Base-by-base conservation (phyloP, 2,797 vertebrate genomes). In the Taenioides sp. region DNA sequence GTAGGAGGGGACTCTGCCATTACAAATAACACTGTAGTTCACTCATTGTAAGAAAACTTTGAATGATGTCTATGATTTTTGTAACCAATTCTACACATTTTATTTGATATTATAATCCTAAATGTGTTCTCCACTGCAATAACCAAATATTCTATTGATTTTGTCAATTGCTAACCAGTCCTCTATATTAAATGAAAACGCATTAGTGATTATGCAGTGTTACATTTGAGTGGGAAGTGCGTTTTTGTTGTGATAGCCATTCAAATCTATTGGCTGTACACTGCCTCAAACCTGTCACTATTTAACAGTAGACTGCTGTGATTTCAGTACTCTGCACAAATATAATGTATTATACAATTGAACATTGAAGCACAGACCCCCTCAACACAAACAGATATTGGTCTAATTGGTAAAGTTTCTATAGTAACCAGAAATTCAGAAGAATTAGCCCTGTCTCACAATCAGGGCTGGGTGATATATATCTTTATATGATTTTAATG, bases 1-100 rank as follows among this genome's bases (percentile, higher is more conserved):
- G 71, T 23, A 37, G 3, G 54, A 69, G 74, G 57, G 68, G 84
- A 81, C 74, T 74, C 5, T 5, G 71, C 11, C 37, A 62, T 62
- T 58, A 67, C 76, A 76, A 78, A 80, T 80, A 73, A 1, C 52
- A 61, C 69, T 71, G 84, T 72, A 70, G 75, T 76, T 78, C 65
- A 65, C 62, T 18, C 22, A 23, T 25, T 58, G 22, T 58, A 58
- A 23, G 55, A 58, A 25, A 22, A 22, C 23, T 60, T 59, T 37
- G 34, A 37, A 27, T 59, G 57, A 31, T 58, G 23, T 37, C 9
- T 10, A 9, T 37, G 5, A 60, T 31, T 7, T 60, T 61, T n/a
- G n/a, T 37, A 14, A 37, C 18, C 17, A 60, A 60, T 60, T 60
- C 28, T 37, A 37, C 59, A 10, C 20, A 0, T 37, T 62, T 37